These are phyloP conservation scores for Heteronetta atricapilla DNA, from an alignment of 2,113 vertebrate species.

Conservation along the genomic window DNA sequence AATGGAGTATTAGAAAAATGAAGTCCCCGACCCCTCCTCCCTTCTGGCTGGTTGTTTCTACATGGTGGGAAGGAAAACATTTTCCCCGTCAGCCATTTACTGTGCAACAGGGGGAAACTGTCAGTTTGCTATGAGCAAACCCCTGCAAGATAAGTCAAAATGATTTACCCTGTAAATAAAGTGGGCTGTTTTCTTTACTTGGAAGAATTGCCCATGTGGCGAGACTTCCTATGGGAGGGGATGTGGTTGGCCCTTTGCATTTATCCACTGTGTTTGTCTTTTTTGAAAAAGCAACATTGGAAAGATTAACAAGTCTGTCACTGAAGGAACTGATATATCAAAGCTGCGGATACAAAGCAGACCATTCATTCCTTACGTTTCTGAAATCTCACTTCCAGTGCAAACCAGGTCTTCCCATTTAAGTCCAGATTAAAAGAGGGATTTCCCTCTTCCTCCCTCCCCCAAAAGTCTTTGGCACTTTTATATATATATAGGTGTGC, in stretches of 20 bases:
- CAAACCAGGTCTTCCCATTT: conserved; percentile 60
- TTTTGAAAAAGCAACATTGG: conserved; percentile 74
- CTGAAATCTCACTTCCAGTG: conserved; percentile 65
- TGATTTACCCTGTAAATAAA: conserved; percentile 81
- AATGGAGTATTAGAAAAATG: conserved; percentile 74
- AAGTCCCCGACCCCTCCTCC: conserved; percentile 63
- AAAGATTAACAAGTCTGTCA: conserved; percentile 79
- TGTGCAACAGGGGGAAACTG: conserved; percentile 75
- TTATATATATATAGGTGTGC: neutral
- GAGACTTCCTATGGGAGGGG: conserved; percentile 78
- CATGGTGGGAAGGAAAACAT: conserved; percentile 79
- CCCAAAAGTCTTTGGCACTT: neutral
- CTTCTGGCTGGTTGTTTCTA: conserved; percentile 74
- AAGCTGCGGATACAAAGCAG: conserved; percentile 73
- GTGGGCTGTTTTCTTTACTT: conserved; percentile 77
- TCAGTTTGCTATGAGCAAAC: conserved; percentile 73
- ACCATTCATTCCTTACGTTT: conserved; percentile 71
- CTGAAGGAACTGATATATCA: conserved; percentile 75
- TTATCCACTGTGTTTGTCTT: conserved; percentile 76
- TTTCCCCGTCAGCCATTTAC: conserved; percentile 76
- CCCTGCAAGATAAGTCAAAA: conserved; percentile 76
- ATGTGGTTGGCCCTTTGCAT: conserved; percentile 73
- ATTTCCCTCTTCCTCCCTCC: conserved; percentile 49
- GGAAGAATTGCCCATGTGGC: conserved; percentile 76
- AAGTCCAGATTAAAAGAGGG: conserved; percentile 58